Conservation (phyloP, 2,113 vertebrate genomes). For the Plecotus auritus region DNA sequence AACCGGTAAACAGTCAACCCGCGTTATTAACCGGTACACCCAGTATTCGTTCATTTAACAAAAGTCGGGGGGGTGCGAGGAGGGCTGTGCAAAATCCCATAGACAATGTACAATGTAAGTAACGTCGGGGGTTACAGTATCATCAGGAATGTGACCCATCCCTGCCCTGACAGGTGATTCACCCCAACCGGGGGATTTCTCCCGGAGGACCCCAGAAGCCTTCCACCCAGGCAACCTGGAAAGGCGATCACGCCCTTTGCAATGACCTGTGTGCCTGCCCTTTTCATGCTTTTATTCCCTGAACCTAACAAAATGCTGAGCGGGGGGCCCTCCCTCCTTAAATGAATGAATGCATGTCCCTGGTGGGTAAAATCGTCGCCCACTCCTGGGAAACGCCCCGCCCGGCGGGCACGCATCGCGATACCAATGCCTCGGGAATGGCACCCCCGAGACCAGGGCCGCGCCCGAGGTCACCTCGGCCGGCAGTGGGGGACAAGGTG, state of each 20-base stretch:
- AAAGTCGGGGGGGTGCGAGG: too few species aligned
- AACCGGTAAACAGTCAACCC: too few species aligned
- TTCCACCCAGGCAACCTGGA: background rate
- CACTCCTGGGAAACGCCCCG: background rate
- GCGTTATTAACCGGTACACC: too few species aligned
- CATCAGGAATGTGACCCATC: too few species aligned
- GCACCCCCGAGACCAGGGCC: background rate
- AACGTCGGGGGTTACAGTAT: too few species aligned
- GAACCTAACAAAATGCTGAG: background rate
- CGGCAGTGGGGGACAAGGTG: background rate
- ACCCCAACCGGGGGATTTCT: background rate
- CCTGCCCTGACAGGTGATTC: background rate
- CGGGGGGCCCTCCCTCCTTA: background rate
- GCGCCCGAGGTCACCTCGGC: slow-evolving; percentile 37
- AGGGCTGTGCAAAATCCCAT: too few species aligned
- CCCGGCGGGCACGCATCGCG: background rate
- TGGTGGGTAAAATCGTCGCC: background rate
- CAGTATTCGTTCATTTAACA: too few species aligned
- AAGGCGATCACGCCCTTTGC: background rate
- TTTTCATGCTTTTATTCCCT: background rate
- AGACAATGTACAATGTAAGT: too few species aligned
- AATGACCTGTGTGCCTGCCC: background rate
- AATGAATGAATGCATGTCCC: too few species aligned
- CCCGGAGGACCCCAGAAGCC: background rate
- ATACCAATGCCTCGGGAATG: background rate